Base-by-base conservation (phyloP, 2,888 invertebrate species). In the Drosophila birchii region DNA sequence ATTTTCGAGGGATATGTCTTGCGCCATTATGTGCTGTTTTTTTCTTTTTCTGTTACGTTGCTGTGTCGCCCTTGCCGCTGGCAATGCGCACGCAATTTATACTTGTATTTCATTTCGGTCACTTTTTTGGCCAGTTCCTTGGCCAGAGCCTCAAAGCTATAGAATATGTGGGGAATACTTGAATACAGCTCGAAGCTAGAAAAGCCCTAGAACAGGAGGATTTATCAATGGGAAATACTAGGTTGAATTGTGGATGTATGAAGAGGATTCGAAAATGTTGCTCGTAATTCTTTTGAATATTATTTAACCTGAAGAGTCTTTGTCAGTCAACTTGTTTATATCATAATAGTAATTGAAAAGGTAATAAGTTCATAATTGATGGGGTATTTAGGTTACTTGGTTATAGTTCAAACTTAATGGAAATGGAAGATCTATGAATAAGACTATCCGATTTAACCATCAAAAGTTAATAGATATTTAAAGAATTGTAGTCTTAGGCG, bases 11-110 rank as follows among this genome's bases (percentile, higher is more conserved):
- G 68, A 75, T 74, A 78, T 78, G 80, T 87, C 82, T 76, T 70
- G 26, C 55, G 73, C 78, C 74, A 87, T 87, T 79, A 87, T 81
- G 68, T 78, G 62, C 71, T 64, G 38, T 29, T 63, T 47, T 43
- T 55, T 54, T 67, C 16, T 5, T 26, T 49, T 54, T 68, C 16
- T 49, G 20, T 43, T 39, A 29, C 49, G 53, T 38, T 57, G 56
- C 63, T 34, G 47, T 29, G 34, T 63, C 44, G 66, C 61, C 70
- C 54, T 72, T 61, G 72, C 71, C 44, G 51, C 43, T 61, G 55
- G 73, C 73, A 72, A 2, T 49, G 61, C 36, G 67, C 75, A 55
- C 72, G 67, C 73, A 72, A 62, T 60, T 64, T 62, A 47, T 59
- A 44, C 67, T 66, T 43, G 23, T n/a, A 51, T 51, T 55, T 78